Evolutionary conservation across 2,888 invertebrate species (phyloP).

Genomic region (Tuta absoluta): DNA sequence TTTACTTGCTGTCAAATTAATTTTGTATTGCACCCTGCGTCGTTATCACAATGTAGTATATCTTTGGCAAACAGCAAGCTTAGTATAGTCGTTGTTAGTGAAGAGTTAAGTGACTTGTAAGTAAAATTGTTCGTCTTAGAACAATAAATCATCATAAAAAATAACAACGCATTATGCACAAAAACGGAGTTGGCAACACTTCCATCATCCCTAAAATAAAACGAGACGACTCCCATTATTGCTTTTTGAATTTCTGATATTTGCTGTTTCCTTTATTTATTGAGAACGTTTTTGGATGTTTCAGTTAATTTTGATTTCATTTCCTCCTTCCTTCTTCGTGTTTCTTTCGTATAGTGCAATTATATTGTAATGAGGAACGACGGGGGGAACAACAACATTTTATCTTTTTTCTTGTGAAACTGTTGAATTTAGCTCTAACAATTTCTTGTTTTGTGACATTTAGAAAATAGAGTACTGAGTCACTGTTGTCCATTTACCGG

Average conservation of each 20-base stretch:
- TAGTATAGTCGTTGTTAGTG: too few relatives aligned
- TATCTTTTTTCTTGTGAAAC: too few relatives aligned
- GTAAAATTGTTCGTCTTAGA: too few relatives aligned
- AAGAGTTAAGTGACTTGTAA: too few relatives aligned
- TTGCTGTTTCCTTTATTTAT: constrained; percentile 18
- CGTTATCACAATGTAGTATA: too few relatives aligned
- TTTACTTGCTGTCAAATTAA: too few relatives aligned
- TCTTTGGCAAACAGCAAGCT: too few relatives aligned
- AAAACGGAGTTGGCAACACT: not conserved
- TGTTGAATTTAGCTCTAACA: too few relatives aligned
- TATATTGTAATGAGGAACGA: not conserved
- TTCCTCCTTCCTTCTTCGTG: not conserved
- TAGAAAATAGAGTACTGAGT: too few relatives aligned
- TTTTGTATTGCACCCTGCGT: too few relatives aligned
- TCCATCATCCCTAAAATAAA: constrained; percentile 10
- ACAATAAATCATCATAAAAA: not conserved
- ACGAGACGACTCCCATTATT: constrained; percentile 22
- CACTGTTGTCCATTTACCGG: too few relatives aligned
- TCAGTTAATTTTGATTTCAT: constrained; percentile 4
- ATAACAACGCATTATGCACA: not conserved
- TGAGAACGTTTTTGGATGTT: not conserved
- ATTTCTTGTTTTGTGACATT: too few relatives aligned
- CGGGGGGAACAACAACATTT: not conserved
- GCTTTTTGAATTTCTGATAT: constrained; percentile 23
- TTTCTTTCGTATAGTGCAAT: not conserved